Evolutionary conservation across 2,113 vertebrate genomes (phyloP).

Genomic region (Rissa tridactyla): DNA sequence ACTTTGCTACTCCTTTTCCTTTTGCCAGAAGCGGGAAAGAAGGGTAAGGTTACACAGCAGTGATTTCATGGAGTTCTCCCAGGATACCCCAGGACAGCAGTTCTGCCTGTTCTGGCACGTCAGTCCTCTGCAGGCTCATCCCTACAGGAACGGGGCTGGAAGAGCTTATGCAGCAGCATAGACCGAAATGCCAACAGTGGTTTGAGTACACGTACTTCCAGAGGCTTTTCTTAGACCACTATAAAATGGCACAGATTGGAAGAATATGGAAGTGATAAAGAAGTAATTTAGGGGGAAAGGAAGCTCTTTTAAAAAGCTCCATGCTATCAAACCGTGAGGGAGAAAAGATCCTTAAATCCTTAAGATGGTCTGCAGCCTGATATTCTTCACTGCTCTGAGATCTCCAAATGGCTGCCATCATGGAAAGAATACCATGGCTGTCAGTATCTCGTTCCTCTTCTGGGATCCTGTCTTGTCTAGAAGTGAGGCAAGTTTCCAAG

Average conservation of each 20-base stretch:
- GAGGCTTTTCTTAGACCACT: background rate
- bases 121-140: background rate
- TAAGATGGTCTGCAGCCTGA: background rate
- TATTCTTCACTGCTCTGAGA: background rate
- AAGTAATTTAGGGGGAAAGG: background rate
- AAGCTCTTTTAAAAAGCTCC: background rate
- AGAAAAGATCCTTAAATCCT: background rate
- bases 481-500: background rate
- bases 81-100: background rate
- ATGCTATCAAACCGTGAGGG: background rate
- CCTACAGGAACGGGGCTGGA: background rate
- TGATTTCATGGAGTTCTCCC: background rate
- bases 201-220: background rate
- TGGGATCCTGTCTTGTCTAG: background rate
- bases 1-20: background rate
- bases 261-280: background rate
- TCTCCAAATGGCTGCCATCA: background rate
- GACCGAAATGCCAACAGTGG: background rate
- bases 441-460: background rate
- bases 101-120: background rate
- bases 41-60: background rate
- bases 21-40: background rate
- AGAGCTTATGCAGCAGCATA: background rate
- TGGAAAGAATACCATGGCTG: background rate
- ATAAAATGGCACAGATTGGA: background rate